phyloP scores from a whole-genome alignment of 2,797 vertebrate species.

The Odontamblyopus rebecca region DNA sequence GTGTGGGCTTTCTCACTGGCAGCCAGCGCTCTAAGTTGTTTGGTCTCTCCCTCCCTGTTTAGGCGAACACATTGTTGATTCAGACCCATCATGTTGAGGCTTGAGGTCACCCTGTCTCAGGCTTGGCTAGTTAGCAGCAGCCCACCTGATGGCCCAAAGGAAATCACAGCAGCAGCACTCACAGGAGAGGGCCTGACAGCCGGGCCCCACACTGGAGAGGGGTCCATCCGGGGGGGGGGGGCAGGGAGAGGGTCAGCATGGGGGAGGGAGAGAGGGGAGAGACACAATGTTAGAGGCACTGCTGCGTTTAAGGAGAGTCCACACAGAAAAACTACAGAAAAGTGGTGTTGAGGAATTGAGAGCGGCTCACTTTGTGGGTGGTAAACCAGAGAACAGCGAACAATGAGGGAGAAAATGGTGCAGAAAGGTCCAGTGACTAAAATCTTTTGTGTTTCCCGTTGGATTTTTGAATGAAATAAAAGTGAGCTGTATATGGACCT shows the following conservation, averaged over 20 bases:
- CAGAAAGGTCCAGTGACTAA: slow-evolving; percentile 19
- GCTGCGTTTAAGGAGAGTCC: slow-evolving; percentile 37
- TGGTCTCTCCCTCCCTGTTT: slow-evolving; percentile 80
- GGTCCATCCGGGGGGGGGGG: slow-evolving; percentile 48
- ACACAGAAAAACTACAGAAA: slow-evolving; percentile 20
- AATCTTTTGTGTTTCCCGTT: slow-evolving; percentile 36
- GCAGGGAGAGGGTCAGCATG: slow-evolving; percentile 58
- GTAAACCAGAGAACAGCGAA: slow-evolving; percentile 10
- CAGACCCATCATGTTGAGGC: slow-evolving; percentile 84
- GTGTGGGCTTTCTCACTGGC: slow-evolving; percentile 70
- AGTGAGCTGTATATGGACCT: slow-evolving; percentile 35
- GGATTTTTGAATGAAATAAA: slow-evolving; percentile 32
- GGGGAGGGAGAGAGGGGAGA: slow-evolving; percentile 30
- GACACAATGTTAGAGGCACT: slow-evolving; percentile 37
- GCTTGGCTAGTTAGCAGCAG: slow-evolving; percentile 87
- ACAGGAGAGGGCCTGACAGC: slow-evolving; percentile 84
- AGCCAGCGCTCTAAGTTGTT: slow-evolving; percentile 79
- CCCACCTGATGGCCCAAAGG: slow-evolving; percentile 85
- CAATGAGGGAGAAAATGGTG: slow-evolving; percentile 26
- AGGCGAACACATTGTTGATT: slow-evolving; percentile 85
- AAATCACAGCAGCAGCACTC: slow-evolving; percentile 82
- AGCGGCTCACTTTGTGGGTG: slow-evolving; percentile 27
- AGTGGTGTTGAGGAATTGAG: slow-evolving; percentile 32
- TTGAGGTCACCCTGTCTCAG: slow-evolving; percentile 87
- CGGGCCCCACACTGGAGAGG: slow-evolving; percentile 74